These are phyloP conservation scores for Isichthys henryi DNA, from an alignment of 2,113 vertebrate species.

Conservation along the genomic window DNA sequence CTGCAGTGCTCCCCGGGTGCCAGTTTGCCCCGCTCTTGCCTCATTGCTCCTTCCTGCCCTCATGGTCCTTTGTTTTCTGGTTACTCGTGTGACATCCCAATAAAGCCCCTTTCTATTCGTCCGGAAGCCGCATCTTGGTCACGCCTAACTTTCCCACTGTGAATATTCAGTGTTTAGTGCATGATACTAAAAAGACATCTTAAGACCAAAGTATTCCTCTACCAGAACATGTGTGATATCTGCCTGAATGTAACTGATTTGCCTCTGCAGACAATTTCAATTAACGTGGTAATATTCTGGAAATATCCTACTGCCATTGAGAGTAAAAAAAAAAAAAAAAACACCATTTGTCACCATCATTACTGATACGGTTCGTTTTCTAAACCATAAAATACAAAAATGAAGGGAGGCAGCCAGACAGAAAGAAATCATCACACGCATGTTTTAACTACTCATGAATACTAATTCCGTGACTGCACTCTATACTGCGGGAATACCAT, in stretches of 20 bases:
- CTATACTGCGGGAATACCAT: slow-evolving; percentile 32
- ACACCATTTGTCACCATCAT: background rate
- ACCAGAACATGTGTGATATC: background rate
- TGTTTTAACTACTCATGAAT: slow-evolving; percentile 14
- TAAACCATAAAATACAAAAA: background rate
- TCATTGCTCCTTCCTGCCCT: background rate
- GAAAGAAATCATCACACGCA: background rate
- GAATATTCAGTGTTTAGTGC: background rate
- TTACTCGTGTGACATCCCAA: background rate
- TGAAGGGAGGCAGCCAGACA: background rate
- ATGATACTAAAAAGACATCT: background rate
- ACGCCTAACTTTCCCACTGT: background rate
- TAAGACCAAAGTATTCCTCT: background rate
- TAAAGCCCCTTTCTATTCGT: background rate
- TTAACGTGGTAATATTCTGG: background rate
- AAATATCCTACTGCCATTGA: background rate
- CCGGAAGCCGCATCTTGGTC: background rate
- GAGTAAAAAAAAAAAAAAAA: background rate
- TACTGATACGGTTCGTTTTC: background rate
- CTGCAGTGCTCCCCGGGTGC: background rate
- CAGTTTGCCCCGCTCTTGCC: background rate
- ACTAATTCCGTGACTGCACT: slow-evolving; percentile 23
- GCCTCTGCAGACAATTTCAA: background rate
- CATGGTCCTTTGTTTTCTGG: background rate
- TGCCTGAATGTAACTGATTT: background rate